Base-by-base conservation (phyloP, 2,113 vertebrate species). In the Heptranchias perlo region DNA sequence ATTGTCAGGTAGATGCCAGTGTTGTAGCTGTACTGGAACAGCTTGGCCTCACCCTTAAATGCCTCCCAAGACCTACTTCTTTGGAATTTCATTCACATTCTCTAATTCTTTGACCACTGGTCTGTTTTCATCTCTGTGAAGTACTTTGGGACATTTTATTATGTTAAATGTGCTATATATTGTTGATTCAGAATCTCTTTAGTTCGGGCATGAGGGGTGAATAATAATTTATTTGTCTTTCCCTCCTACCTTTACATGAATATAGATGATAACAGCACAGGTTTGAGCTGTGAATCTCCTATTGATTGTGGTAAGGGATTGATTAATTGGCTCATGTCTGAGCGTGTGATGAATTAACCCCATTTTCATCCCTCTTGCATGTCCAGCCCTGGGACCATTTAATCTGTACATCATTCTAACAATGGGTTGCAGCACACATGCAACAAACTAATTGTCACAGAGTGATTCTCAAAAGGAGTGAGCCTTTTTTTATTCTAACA, bases 241-340 rank as follows among this genome's bases (percentile, higher is more conserved):
- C 89, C 96, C 96, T 96, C 96, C 97, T 97, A 95, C 97, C 97
- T 96, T 97, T 52, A 96, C 96, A 97, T 96, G 96, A 97, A 97
- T 97, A 97, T 97, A 98, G 98, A 98, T 96, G 96, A 97, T 97
- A 97, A 97, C 97, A 97, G 96, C 97, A 97, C 96, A 96, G 97
- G 97, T 96, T 96, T 97, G 96, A 98, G 98, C 97, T 97, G 97
- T 92, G 98, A 98, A 96, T 98, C 97, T 96, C 97, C 97, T 97
- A 96, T 97, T 97, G 97, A 97, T 96, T 97, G 97, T 96, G 97
- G 97, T 98, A 98, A 98, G 97, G 95, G 96, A 67, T 96, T 96
- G 96, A 92, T 92, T 92, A 44, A 91, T 2, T 47, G 94, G 49
- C 13, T 13, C 25, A 2, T 67, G 23, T 47, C 91, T 94, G n/a